A percentile compares a stretch with the other conserved stretches of the same genome.
Conservation (phyloP, 2,888 invertebrate species). For the Busseola fusca region DNA sequence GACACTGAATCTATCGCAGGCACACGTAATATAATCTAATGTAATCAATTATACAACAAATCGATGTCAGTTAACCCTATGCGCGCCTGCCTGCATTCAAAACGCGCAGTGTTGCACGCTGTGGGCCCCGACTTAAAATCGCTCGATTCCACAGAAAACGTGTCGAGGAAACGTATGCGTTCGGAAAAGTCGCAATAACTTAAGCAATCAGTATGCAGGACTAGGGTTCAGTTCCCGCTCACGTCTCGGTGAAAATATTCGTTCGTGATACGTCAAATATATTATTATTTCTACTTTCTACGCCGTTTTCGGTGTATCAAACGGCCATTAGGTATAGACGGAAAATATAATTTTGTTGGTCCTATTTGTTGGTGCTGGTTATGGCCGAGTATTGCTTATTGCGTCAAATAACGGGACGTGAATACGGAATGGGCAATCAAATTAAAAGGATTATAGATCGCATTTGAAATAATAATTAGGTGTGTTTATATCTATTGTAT, state of each 20-base stretch:
- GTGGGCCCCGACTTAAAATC: slow-evolving; percentile 57
- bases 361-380: slow-evolving; percentile 47
- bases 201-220: slow-evolving; percentile 80
- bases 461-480: slow-evolving; percentile 62
- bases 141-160: slow-evolving; percentile 66
- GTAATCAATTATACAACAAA: slow-evolving; percentile 55
- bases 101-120: slow-evolving; percentile 39
- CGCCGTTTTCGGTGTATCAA: slow-evolving; percentile 75
- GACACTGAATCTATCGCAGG: slow-evolving; percentile 20
- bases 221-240: slow-evolving; percentile 77
- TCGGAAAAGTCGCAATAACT: slow-evolving; percentile 74
- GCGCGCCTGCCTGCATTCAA: slow-evolving; percentile 52
- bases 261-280: slow-evolving; percentile 77
- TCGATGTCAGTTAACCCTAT: slow-evolving; percentile 56
- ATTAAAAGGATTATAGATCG: slow-evolving; percentile 62
- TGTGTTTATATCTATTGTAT: slow-evolving; percentile 48
- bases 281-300: slow-evolving; percentile 83
- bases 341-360: slow-evolving; percentile 69
- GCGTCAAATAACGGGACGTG: slow-evolving; percentile 58
- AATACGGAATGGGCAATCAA: slow-evolving; percentile 62
- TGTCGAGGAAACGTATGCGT: slow-evolving; percentile 63
- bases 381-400: slow-evolving; percentile 50
- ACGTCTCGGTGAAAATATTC: slow-evolving; percentile 82
- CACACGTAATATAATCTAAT: slow-evolving; percentile 44
- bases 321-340: slow-evolving; percentile 68